Percentiles rank a stretch among this genome's conserved stretches.
Conservation (phyloP, 2,113 vertebrate genomes). For the Pelvicachromis taeniatus region DNA sequence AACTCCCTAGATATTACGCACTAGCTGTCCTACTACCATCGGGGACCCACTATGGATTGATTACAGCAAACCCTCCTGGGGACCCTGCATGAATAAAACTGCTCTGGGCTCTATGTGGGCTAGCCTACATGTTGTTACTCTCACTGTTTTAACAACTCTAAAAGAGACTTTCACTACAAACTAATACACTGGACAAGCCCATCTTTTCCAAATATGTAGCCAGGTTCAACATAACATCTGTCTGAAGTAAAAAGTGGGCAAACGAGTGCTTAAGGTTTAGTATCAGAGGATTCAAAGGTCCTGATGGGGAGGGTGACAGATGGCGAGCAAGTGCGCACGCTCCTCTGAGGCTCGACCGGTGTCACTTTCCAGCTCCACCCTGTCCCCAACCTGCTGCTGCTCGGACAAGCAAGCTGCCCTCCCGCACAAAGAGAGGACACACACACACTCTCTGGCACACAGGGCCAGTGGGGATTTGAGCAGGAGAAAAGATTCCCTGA, state of each 20-base stretch:
- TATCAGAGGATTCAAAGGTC: not conserved
- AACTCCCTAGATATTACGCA: not conserved
- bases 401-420: slow-evolving; percentile 59
- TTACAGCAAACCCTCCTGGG: not conserved
- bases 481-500: slow-evolving; percentile 72
- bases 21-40: not conserved
- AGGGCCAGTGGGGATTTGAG: slow-evolving; percentile 59
- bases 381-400: slow-evolving; percentile 63
- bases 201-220: not conserved
- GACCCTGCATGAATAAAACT: not conserved
- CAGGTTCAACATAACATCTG: not conserved
- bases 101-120: not conserved
- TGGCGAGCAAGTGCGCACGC: slow-evolving; percentile 65
- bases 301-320: slow-evolving; percentile 53
- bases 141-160: not conserved
- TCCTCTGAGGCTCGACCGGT: slow-evolving; percentile 59
- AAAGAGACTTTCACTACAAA: not conserved
- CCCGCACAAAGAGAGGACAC: slow-evolving; percentile 46
- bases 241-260: not conserved
- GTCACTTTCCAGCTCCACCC: slow-evolving; percentile 72
- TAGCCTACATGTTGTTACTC: not conserved
- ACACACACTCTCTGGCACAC: slow-evolving; percentile 36
- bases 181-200: not conserved
- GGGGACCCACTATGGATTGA: not conserved
- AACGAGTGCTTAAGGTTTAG: slow-evolving; percentile 10